phyloP scores from a whole-genome alignment of 2,113 vertebrate genomes.

The Ptilonorhynchus violaceus region DNA sequence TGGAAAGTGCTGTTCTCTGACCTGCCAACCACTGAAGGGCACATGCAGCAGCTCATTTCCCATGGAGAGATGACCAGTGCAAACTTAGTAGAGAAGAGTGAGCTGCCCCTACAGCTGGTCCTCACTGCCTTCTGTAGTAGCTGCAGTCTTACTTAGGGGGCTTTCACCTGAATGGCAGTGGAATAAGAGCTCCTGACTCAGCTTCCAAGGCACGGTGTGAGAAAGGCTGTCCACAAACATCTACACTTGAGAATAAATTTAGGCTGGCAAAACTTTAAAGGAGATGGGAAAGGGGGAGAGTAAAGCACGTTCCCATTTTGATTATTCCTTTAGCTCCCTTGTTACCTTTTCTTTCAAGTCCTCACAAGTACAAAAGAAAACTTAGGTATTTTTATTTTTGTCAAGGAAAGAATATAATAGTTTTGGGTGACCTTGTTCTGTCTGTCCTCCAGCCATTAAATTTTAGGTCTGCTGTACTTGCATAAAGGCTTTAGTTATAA shows the following conservation, averaged over 20 bases:
- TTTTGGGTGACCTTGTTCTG: constrained; percentile 32
- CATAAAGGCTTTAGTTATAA: constrained; percentile 14
- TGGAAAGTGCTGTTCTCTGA: background rate
- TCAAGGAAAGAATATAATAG: background rate
- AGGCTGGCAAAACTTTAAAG: background rate
- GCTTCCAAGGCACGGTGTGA: background rate
- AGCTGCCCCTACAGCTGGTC: background rate
- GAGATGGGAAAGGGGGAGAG: background rate
- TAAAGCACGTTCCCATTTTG: background rate
- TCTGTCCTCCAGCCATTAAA: background rate
- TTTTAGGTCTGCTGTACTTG: constrained; percentile 21
- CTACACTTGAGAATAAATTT: fast-evolving
- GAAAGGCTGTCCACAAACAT: background rate
- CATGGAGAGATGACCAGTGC: background rate
- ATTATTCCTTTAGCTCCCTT: background rate
- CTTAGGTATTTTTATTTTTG: background rate
- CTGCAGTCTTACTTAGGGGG: background rate
- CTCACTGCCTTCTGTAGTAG: background rate
- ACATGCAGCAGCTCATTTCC: background rate
- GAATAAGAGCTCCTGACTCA: background rate
- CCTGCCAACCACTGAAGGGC: background rate
- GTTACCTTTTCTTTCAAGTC: background rate
- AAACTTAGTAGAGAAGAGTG: background rate
- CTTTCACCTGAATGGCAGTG: background rate
- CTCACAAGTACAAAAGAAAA: background rate